Evolutionary conservation across 2,797 vertebrate genomes (phyloP).

Genomic region (Schizopygopsis pylzovi): DNA sequence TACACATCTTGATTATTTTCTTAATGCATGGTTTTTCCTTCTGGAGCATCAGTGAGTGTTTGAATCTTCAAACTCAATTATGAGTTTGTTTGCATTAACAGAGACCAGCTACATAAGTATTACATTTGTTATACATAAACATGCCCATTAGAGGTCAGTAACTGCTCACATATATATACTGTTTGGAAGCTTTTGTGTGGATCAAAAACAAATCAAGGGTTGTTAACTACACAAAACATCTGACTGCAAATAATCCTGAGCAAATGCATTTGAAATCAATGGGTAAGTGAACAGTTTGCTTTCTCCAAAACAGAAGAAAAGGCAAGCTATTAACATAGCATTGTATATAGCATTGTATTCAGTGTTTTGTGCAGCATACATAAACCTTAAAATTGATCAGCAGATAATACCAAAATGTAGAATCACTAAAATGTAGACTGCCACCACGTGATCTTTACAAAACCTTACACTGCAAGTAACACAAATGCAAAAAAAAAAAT

Average conservation of each 20-base stretch:
- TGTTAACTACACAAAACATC: not conserved
- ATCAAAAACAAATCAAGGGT: not conserved
- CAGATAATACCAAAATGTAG: not conserved
- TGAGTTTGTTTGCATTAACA: not conserved
- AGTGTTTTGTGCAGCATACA: not conserved
- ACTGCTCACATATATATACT: not conserved
- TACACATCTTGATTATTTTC: too few relatives aligned
- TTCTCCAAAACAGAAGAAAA: not conserved
- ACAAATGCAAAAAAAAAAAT: not conserved
- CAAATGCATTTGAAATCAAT: not conserved
- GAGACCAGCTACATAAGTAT: not conserved
- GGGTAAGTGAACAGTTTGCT: not conserved
- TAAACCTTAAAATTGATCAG: too few relatives aligned
- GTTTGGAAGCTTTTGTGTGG: not conserved
- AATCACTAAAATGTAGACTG: not conserved
- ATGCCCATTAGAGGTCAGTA: slow-evolving; percentile 28
- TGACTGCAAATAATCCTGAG: not conserved
- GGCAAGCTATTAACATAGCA: not conserved
- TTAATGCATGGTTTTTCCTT: too few relatives aligned
- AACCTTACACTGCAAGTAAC: not conserved
- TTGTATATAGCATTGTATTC: not conserved
- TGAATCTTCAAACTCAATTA: too few relatives aligned
- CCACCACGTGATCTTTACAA: not conserved
- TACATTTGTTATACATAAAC: not conserved
- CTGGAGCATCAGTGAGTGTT: too few relatives aligned